Evolutionary conservation across 2,888 invertebrate genomes (phyloP).

Genomic region (Eueremaeus valkanovi): DNA sequence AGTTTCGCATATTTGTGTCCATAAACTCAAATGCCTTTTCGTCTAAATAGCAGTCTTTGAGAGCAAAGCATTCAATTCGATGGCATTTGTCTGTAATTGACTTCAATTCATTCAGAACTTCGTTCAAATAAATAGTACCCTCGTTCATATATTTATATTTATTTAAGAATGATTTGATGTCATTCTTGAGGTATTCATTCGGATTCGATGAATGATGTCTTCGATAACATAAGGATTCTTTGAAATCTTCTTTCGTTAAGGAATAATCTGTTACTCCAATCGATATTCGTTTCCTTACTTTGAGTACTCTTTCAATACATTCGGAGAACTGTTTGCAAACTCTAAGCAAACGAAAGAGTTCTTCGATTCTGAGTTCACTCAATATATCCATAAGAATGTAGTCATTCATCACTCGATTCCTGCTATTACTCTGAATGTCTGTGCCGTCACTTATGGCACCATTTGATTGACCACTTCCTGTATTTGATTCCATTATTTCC

Average conservation of each 20-base stretch:
- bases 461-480: too few species aligned
- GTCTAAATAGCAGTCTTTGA: background rate
- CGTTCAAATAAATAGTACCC: background rate
- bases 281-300: background rate
- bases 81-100: background rate
- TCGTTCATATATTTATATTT: too few species aligned
- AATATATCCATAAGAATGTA: conserved; percentile 3
- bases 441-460: too few species aligned
- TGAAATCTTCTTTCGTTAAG: too few species aligned
- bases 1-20: background rate
- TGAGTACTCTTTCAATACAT: background rate
- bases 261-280: background rate
- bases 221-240: background rate
- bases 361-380: background rate
- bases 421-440: too few species aligned
- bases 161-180: background rate
- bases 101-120: background rate
- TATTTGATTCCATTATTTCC: too few species aligned
- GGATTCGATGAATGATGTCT: background rate
- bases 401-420: background rate
- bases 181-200: background rate
- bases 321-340: background rate
- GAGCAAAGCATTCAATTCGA: background rate
- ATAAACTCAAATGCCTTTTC: background rate
- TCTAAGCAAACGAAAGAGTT: background rate